Evolutionary conservation across 2,797 vertebrate species (phyloP).

Genomic region (Micropoecilia bifurca): DNA sequence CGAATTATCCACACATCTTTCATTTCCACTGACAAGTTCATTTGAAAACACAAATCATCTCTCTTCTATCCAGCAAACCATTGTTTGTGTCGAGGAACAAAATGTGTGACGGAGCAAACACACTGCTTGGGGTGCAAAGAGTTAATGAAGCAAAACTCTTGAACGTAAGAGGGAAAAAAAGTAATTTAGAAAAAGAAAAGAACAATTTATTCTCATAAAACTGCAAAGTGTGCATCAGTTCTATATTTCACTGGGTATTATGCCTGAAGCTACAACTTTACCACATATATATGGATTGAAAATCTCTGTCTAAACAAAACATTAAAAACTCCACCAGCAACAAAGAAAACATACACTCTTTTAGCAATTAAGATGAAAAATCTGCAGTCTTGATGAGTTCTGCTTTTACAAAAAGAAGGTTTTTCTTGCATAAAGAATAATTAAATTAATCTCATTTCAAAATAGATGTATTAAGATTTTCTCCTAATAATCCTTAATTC

Average conservation of each 20-base stretch:
- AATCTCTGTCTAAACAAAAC: background rate
- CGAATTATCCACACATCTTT: slow-evolving; percentile 11
- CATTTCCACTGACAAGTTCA: background rate
- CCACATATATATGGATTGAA: slow-evolving; percentile 3
- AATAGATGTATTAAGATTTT: background rate
- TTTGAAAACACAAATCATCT: background rate
- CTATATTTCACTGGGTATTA: background rate
- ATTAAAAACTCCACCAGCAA: background rate
- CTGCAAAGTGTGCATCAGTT: background rate
- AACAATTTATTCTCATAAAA: slow-evolving; percentile 9
- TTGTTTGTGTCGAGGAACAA: background rate
- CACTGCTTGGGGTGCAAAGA: background rate
- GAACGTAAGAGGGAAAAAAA: background rate
- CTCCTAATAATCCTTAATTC: no score
- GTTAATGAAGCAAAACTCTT: background rate
- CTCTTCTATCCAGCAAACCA: background rate
- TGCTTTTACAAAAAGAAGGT: background rate
- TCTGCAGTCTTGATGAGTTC: background rate
- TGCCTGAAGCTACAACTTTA: slow-evolving; percentile 6
- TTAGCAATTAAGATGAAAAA: slow-evolving; percentile 3
- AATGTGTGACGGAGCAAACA: background rate
- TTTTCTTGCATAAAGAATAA: background rate
- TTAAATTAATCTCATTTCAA: background rate
- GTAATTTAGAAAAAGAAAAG: background rate
- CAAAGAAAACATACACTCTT: background rate